Evolutionary conservation across 2,888 invertebrate species (phyloP), one percentile per base, ranked within the genome.

Genomic region (Pristionchus arcanus): DNA sequence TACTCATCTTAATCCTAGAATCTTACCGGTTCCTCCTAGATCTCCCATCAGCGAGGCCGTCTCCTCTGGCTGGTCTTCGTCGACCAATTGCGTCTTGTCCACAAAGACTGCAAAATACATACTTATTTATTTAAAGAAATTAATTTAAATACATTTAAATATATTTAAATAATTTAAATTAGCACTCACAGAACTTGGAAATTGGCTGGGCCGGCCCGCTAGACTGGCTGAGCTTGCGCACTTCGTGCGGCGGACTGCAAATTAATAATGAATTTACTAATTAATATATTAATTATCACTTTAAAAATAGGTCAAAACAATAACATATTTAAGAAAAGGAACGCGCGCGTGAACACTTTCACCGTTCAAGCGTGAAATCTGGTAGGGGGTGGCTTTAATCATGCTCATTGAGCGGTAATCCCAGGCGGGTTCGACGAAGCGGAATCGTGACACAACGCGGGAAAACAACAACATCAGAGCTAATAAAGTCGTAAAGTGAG

Each of bases 191-290:
- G 55, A 55, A 55, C 55, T 55, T 55, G 55, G 55, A 55, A 55
- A 16, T 55, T 55, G 55, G 55, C 21, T 16, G 37, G 5, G n/a
- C 77, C 77, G 42, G 25, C 42, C 77, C 9, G 81, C 81, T 81
- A 28, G 81, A 81, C n/a, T 81, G 49, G 81, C 81, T 81, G 42
- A 53, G 53, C 81, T 81, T 81, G 81, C 81, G 81, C 81, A 81
- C 81, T 53, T 49, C 15, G 49, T 81, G 49, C 81, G 53, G 49
- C 81, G 81, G 34, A 15, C 49, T 53, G 81, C 28, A 53, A 49
- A 81, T 53, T 21, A 81, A 25, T 49, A 49, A 49, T 49, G 13
- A 49, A 49, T 49, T 49, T 0, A 19, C 53, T 13, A 49, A 49
- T 53, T 81, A 49, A 49, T 53, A 49, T 2, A 81, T 81, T 28